Conservation (phyloP, 2,797 vertebrate genomes). For the Fistularia commersonii region DNA sequence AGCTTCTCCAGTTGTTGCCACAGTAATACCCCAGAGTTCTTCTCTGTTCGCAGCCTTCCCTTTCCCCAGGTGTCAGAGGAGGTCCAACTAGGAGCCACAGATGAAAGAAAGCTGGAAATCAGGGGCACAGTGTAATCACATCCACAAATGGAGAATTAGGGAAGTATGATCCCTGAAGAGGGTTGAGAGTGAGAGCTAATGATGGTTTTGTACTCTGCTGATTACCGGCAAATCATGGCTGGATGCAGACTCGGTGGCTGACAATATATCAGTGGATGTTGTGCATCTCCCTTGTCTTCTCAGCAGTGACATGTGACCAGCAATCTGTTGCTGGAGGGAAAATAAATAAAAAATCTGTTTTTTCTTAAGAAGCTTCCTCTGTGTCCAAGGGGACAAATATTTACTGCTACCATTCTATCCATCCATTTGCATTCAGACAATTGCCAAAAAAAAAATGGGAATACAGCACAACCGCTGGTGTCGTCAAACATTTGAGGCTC, state of each 20-base stretch:
- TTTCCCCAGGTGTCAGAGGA: constrained; percentile 24
- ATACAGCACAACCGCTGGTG: too few species aligned
- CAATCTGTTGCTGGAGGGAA: constrained; percentile 65
- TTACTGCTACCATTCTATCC: constrained; percentile 66
- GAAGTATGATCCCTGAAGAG: constrained; percentile 63
- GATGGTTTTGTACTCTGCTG: constrained; percentile 92
- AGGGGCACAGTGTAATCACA: constrained; percentile 84
- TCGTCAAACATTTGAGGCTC: too few species aligned
- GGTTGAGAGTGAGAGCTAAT: constrained; percentile 84
- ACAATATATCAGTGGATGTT: constrained; percentile 69
- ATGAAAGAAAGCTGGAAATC: constrained; percentile 61
- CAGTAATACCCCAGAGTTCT: too few species aligned
- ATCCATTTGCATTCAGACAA: constrained; percentile 45
- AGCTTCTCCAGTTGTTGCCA: too few species aligned
- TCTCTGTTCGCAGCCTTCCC: too few species aligned
- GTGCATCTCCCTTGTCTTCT: constrained; percentile 22
- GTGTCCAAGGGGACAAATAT: constrained; percentile 78
- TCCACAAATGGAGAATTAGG: constrained; percentile 31
- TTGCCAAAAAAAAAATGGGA: constrained; percentile 8
- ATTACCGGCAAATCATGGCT: constrained; percentile 89
- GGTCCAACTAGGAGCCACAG: constrained; percentile 25
- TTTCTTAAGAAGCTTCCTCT: constrained; percentile 70
- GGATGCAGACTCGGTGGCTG: constrained; percentile 48
- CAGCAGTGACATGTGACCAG: constrained; percentile 54
- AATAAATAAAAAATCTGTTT: constrained; percentile 66